Evolutionary conservation across 2,113 vertebrate genomes (phyloP).

Genomic region (Xenopus laevis): DNA sequence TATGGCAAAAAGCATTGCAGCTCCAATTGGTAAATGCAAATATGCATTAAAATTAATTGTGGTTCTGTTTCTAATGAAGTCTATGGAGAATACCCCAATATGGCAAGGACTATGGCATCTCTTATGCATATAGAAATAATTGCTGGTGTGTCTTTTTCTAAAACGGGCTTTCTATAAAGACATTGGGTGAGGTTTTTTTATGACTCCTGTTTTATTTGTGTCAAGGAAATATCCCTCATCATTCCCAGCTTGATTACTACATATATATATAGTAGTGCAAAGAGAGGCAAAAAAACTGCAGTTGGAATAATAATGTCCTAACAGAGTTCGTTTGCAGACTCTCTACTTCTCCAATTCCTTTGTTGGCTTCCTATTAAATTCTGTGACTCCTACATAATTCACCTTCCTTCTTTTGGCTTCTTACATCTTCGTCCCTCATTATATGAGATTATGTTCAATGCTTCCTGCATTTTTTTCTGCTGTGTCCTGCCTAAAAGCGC

Average conservation of each 20-base stretch:
- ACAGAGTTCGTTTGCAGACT: slow-evolving; percentile 20
- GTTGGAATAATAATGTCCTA: slow-evolving; percentile 17
- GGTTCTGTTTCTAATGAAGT: too few relatives aligned
- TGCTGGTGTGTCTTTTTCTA: too few relatives aligned
- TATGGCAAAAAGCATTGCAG: too few relatives aligned
- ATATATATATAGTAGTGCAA: neutral
- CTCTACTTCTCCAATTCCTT: slow-evolving; percentile 34
- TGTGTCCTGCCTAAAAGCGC: slow-evolving; percentile 26
- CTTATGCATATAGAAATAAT: too few relatives aligned
- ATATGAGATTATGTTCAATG: slow-evolving; percentile 22
- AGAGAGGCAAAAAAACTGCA: slow-evolving; percentile 1
- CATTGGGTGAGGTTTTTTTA: too few relatives aligned
- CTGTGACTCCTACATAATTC: slow-evolving; percentile 37
- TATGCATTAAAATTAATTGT: too few relatives aligned
- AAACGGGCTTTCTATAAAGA: too few relatives aligned
- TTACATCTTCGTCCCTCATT: slow-evolving; percentile 40
- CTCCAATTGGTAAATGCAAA: too few relatives aligned
- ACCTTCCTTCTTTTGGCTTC: slow-evolving; percentile 37
- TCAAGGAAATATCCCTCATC: neutral
- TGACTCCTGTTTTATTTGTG: too few relatives aligned
- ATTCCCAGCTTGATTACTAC: neutral
- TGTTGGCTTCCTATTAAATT: slow-evolving; percentile 41
- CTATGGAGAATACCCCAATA: too few relatives aligned
- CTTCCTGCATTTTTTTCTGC: slow-evolving; percentile 18
- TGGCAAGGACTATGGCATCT: too few relatives aligned